These are phyloP conservation scores for Chaetorhynchus papuensis DNA, from an alignment of 2,113 vertebrate genomes.

Conservation along the genomic window DNA sequence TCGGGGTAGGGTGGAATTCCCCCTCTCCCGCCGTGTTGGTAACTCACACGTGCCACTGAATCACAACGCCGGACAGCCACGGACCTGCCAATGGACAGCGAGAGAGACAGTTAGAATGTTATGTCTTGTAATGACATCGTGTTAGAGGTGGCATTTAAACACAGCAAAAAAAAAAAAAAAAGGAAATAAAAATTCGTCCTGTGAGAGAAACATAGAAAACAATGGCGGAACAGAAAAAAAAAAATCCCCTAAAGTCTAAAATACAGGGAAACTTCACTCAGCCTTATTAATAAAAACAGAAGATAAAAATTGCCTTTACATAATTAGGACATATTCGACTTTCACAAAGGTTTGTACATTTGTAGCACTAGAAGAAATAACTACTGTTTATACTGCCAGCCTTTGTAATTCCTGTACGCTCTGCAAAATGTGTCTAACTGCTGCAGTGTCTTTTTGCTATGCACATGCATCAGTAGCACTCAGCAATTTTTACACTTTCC, in stretches of 20 bases:
- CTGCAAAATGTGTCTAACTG: neutral
- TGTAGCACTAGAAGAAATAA: neutral
- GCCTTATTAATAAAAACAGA: neutral
- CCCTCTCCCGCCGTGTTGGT: neutral
- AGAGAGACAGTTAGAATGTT: neutral
- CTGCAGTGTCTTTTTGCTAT: neutral
- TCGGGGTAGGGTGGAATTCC: neutral
- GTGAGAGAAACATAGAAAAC: neutral
- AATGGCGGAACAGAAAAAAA: neutral
- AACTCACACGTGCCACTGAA: neutral
- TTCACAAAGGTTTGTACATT: neutral
- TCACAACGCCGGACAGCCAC: neutral
- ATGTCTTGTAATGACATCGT: neutral
- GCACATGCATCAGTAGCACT: neutral
- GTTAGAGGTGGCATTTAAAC: neutral
- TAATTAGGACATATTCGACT: neutral
- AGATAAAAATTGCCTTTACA: neutral
- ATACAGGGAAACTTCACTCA: neutral
- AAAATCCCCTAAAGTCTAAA: neutral
- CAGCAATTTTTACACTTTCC: neutral
- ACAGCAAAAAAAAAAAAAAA: neutral
- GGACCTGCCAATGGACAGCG: neutral
- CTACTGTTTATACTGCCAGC: neutral
- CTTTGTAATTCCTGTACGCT: neutral
- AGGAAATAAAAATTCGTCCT: neutral